Evolutionary conservation across 2,113 vertebrate genomes (phyloP).

Genomic region (Spea multiplicata): DNA sequence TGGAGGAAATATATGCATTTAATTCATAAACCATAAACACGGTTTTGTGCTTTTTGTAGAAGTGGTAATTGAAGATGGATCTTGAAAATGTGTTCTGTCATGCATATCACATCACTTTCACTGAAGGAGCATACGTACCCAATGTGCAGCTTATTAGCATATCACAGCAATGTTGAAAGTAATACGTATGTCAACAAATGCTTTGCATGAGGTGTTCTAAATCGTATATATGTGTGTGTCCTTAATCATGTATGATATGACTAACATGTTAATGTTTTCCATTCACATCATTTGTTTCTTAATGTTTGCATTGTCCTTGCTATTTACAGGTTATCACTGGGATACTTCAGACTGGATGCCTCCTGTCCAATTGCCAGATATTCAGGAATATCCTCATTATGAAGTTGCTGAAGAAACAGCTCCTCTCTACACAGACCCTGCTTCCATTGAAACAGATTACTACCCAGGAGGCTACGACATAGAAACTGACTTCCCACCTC

Average conservation of each 20-base stretch:
- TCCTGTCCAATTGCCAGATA: conserved; percentile 91
- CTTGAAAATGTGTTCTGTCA: neutral
- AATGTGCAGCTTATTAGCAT: neutral
- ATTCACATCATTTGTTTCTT: neutral
- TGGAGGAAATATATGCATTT: too few relatives aligned
- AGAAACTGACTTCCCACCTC: conserved; percentile 94
- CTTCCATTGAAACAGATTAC: conserved; percentile 92
- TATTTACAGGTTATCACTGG: conserved; percentile 90
- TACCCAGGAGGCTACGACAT: conserved; percentile 97
- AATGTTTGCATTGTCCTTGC: neutral
- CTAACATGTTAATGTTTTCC: conserved; percentile 28
- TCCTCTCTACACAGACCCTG: conserved; percentile 85
- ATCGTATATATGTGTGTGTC: neutral
- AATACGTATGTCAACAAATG: neutral
- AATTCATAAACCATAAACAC: too few relatives aligned
- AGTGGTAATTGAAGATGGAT: too few relatives aligned
- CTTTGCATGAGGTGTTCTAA: conserved; percentile 20
- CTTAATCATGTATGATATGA: neutral
- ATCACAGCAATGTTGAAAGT: neutral
- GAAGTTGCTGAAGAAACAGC: conserved; percentile 87
- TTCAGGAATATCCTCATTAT: conserved; percentile 94
- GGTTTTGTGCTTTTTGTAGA: too few relatives aligned
- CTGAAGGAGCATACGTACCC: neutral
- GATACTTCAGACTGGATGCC: conserved; percentile 99
- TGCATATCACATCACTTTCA: neutral